These are phyloP conservation scores for Callinectes sapidus DNA, from an alignment of 2,888 invertebrate genomes.

Conservation along the genomic window DNA sequence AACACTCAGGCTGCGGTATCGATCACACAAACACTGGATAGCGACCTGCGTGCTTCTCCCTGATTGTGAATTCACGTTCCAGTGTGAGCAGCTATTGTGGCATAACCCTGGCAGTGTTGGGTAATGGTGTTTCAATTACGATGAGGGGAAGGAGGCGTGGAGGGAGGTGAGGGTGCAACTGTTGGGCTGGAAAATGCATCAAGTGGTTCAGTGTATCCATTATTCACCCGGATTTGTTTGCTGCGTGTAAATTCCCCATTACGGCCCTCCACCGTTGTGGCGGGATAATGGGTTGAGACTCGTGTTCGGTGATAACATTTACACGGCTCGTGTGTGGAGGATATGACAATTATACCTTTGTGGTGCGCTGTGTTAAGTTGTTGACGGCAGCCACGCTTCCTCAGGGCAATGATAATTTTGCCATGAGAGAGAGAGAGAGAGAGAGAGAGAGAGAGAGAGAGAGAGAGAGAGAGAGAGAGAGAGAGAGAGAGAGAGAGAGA, in stretches of 20 bases:
- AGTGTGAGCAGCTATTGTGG: conserved; percentile 55
- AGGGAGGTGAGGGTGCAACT: conserved; percentile 47
- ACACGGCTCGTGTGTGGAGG: conserved; percentile 23
- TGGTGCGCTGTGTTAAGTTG: background rate
- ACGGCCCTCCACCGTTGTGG: background rate
- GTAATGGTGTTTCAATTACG: conserved; percentile 66
- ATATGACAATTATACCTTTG: conserved; percentile 5
- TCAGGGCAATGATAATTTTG: background rate
- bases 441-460: conserved; percentile 40
- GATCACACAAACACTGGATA: conserved; percentile 33
- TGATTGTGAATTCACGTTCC: conserved; percentile 63
- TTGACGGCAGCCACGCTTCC: background rate
- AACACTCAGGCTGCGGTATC: background rate
- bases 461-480: conserved; percentile 38
- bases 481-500: no score
- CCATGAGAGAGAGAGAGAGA: conserved; percentile 26
- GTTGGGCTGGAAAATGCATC: conserved; percentile 59
- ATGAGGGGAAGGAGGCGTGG: conserved; percentile 4
- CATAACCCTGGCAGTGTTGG: conserved; percentile 49
- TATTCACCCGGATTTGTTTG: conserved; percentile 47
- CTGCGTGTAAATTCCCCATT: conserved; percentile 48
- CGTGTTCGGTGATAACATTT: conserved; percentile 45
- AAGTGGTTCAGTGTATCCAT: conserved; percentile 51
- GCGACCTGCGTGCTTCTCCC: conserved; percentile 60
- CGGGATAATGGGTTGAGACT: conserved; percentile 31